Percentiles rank a stretch among this genome's conserved stretches.
phyloP scores from a whole-genome alignment of 2,888 invertebrate species.

The Arenicola marina region DNA sequence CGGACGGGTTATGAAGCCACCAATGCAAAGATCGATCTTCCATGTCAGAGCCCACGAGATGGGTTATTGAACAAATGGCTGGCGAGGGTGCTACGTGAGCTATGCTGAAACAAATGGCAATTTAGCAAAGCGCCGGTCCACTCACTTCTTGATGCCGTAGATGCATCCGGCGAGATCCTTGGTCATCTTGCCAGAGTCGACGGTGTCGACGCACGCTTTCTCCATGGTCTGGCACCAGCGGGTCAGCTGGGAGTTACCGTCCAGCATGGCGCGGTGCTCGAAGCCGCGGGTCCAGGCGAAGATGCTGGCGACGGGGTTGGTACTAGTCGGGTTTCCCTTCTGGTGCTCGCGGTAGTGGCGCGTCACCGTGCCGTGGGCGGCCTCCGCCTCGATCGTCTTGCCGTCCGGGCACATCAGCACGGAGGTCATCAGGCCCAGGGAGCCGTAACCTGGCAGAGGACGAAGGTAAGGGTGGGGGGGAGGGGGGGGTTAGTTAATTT shows the following conservation, averaged over 20 bases:
- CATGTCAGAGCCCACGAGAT: too few species aligned
- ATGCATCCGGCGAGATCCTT: slow-evolving; percentile 88
- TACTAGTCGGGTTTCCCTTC: slow-evolving; percentile 79
- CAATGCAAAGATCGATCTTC: too few species aligned
- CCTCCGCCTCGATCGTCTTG: slow-evolving; percentile 68
- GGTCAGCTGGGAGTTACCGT: slow-evolving; percentile 75
- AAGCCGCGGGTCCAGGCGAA: slow-evolving; percentile 84
- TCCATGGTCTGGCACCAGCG: slow-evolving; percentile 75
- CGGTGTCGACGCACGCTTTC: slow-evolving; percentile 80
- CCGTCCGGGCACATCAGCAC: slow-evolving; percentile 68
- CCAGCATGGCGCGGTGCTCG: slow-evolving; percentile 80
- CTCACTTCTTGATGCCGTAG: slow-evolving; percentile 75
- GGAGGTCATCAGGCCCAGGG: slow-evolving; percentile 76
- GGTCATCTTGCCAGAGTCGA: slow-evolving; percentile 83
- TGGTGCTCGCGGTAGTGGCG: slow-evolving; percentile 63
- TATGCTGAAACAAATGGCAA: too few species aligned
- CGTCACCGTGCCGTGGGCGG: slow-evolving; percentile 68
- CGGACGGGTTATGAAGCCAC: too few species aligned
- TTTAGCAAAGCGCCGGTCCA: slow-evolving; percentile 3
- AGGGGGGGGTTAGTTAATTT: too few species aligned
- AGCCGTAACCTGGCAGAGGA: slow-evolving; percentile 71
- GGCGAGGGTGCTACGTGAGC: too few species aligned
- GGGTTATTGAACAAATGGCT: too few species aligned
- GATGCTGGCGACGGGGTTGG: slow-evolving; percentile 89
- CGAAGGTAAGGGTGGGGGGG: too few species aligned